phyloP scores from a whole-genome alignment of 2,113 vertebrate species.

The Ammodramus savannarum region DNA sequence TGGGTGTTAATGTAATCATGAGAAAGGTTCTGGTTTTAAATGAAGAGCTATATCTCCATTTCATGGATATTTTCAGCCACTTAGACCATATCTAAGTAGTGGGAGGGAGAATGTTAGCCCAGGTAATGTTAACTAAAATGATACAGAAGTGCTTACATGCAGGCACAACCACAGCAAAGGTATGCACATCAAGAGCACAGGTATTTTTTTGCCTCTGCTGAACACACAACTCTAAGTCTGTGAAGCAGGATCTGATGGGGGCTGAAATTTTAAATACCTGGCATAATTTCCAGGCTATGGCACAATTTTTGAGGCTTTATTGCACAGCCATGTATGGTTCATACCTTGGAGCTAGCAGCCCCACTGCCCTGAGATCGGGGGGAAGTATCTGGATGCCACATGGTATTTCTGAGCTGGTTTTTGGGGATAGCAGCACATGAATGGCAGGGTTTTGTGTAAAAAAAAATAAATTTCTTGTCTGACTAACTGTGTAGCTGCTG shows the following conservation, averaged over 20 bases:
- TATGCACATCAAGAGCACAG: not conserved
- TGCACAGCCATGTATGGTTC: not conserved
- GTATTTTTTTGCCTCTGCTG: not conserved
- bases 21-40: constrained; percentile 71
- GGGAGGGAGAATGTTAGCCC: not conserved
- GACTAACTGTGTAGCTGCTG: not conserved
- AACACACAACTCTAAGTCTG: not conserved
- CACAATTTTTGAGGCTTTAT: not conserved
- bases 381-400: not conserved
- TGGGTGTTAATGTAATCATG: constrained; percentile 72
- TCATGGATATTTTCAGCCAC: constrained; percentile 52
- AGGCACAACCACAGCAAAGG: not conserved
- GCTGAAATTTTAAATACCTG: not conserved
- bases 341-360: not conserved
- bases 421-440: not conserved
- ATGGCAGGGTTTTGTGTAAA: not conserved
- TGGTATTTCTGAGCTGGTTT: not conserved
- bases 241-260: not conserved
- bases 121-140: not conserved
- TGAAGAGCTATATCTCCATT: constrained; percentile 60
- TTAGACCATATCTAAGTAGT: not conserved
- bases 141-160: not conserved
- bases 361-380: fast-evolving
- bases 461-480: not conserved
- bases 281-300: not conserved